Evolutionary conservation across 2,113 vertebrate species (phyloP), one percentile per base, ranked within the genome.

Genomic region (Cyanistes caeruleus): DNA sequence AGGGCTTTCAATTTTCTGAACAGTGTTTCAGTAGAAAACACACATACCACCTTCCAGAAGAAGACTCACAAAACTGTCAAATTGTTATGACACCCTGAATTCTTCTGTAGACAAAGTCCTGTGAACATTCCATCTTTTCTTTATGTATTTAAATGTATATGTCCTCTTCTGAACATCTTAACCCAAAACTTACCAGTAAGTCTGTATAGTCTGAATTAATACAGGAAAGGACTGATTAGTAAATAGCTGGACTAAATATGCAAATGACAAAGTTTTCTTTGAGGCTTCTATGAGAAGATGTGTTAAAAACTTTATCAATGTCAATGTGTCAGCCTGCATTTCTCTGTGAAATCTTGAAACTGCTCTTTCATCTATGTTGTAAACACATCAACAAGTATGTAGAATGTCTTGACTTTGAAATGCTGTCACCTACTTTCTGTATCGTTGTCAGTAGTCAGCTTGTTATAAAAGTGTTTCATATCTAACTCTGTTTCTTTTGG

Each of bases 331-430:
- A 97, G 89, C 83, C 75, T 67, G 75, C 52, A 87, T 85, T 95
- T 94, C 87, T 95, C 83, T 95, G 74, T 96, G 94, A 96, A 96
- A 97, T 96, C 93, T 80, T 84, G 84, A 95, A 93, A 89, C 96
- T 91, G 92, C 84, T 95, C 97, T 97, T 97, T 97, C 95, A 97
- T 97, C 97, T 97, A 24, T 82, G 94, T 97, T 97, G 97, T 97
- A 97, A 97, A 97, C 97, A 97, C 96, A 96, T 97, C 97, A 97
- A 95, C 93, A 95, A 97, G 95, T 95, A 97, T 97, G 97, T 97
- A 97, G 95, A 96, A 96, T 94, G 97, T 97, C 95, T 97, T 96
- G 95, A 97, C 97, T 97, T 97, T 97, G 97, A 97, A 97, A 97
- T 87, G 60, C 95, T 97, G 97, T 97, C 97, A 96, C 95, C 97